Conservation (phyloP, 1,140 invertebrate species). For the Formica selysi region DNA sequence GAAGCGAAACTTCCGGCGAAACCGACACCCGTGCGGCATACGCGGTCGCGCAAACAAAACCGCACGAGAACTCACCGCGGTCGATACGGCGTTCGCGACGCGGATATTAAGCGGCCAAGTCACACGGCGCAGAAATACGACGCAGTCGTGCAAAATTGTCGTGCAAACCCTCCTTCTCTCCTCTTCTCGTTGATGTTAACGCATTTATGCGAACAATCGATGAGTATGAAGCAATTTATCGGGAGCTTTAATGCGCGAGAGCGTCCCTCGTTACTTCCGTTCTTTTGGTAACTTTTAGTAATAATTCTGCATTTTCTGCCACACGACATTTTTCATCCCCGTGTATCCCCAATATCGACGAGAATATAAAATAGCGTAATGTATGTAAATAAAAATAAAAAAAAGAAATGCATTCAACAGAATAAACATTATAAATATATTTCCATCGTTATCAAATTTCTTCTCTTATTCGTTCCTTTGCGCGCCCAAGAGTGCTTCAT, state of each 20-base stretch:
- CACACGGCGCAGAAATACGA: constrained; percentile 37
- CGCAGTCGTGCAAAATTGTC: constrained; percentile 49
- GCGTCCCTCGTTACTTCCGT: constrained; percentile 20
- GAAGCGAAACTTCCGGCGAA: constrained; percentile 69
- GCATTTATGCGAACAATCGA: constrained; percentile 26
- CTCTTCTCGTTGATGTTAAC: constrained; percentile 16
- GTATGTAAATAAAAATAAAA: no score
- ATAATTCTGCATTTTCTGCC: constrained; percentile 6
- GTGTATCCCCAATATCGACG: no score
- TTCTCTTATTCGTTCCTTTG: background rate
- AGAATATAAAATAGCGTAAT: background rate
- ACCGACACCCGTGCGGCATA: constrained; percentile 64
- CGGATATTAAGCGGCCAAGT: constrained; percentile 44
- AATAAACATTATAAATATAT: constrained; percentile 16
- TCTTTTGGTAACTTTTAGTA: background rate
- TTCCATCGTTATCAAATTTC: background rate
- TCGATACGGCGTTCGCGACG: constrained; percentile 55
- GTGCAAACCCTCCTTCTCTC: no score
- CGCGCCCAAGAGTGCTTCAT: background rate
- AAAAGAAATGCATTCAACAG: background rate
- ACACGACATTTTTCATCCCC: background rate
- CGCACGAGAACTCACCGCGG: constrained; percentile 52
- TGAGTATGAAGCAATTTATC: constrained; percentile 43
- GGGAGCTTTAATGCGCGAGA: constrained; percentile 12
- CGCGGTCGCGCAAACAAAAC: constrained; percentile 58